Evolutionary conservation across 2,113 vertebrate genomes (phyloP).

Genomic region (Centrocercus urophasianus): DNA sequence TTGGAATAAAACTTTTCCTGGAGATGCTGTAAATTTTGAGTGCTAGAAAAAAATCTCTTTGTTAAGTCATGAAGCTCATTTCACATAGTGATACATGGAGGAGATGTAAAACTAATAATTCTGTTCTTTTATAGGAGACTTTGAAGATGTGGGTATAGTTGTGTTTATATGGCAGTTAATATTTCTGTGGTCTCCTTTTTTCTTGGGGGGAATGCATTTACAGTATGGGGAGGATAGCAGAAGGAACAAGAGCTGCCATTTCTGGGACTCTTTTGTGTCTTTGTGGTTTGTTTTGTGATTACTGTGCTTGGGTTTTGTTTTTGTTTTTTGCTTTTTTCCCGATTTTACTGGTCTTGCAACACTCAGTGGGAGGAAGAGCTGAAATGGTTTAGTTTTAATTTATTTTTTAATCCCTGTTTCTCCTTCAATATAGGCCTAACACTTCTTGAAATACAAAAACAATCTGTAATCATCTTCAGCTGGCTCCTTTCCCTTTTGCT

Average conservation of each 20-base stretch:
- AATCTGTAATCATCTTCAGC: background rate
- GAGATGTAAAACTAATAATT: background rate
- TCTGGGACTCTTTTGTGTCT: background rate
- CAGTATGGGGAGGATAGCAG: background rate
- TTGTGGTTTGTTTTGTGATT: background rate
- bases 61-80: background rate
- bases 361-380: background rate
- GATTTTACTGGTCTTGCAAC: background rate
- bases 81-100: background rate
- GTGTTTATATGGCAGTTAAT: background rate
- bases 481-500: background rate
- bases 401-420: background rate
- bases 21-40: background rate
- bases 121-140: background rate
- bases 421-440: background rate
- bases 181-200: background rate
- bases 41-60: constrained; percentile 13
- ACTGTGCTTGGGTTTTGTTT: background rate
- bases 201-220: background rate
- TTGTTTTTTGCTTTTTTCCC: background rate
- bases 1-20: background rate
- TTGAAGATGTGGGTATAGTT: background rate
- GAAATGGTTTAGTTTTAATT: background rate
- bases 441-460: background rate
- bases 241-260: background rate